phyloP scores from a whole-genome alignment of 2,888 invertebrate species.

The Tiliacea aurago region DNA sequence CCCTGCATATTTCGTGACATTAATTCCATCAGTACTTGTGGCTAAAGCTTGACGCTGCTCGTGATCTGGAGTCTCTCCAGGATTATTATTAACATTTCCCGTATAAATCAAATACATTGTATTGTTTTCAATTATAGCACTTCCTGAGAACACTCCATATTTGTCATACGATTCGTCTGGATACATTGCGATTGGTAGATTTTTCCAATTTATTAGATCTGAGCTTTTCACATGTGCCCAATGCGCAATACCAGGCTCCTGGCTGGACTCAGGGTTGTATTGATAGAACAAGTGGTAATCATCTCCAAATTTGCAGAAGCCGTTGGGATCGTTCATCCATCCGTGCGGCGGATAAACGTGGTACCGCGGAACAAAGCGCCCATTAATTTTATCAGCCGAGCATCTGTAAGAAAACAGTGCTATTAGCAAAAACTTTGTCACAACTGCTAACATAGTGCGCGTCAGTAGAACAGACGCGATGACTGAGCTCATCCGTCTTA shows the following conservation, averaged over 20 bases:
- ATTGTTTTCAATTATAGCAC: constrained; percentile 81
- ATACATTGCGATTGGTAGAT: constrained; percentile 84
- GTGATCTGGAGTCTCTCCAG: constrained; percentile 72
- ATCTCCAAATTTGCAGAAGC: constrained; percentile 80
- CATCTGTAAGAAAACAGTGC: constrained; percentile 65
- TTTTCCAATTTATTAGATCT: constrained; percentile 87
- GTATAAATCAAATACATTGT: constrained; percentile 83
- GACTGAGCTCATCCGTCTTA: constrained; percentile 46
- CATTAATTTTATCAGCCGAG: constrained; percentile 57
- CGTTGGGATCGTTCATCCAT: constrained; percentile 91
- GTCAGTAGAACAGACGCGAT: constrained; percentile 16
- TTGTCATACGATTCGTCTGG: constrained; percentile 83
- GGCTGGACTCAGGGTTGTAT: constrained; percentile 81
- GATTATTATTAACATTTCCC: constrained; percentile 77
- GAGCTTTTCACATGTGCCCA: constrained; percentile 89
- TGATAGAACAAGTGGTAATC: constrained; percentile 89
- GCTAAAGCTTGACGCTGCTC: constrained; percentile 81
- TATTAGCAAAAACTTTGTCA: constrained; percentile 64
- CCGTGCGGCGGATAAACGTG: constrained; percentile 81
- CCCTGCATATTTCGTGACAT: constrained; percentile 74
- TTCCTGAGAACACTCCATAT: constrained; percentile 87
- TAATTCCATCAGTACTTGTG: constrained; percentile 78
- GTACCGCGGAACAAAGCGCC: constrained; percentile 76
- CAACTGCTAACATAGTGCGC: constrained; percentile 51
- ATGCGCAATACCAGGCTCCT: constrained; percentile 79